Evolutionary conservation across 2,888 invertebrate genomes (phyloP).

Genomic region (Malachius bipustulatus): DNA sequence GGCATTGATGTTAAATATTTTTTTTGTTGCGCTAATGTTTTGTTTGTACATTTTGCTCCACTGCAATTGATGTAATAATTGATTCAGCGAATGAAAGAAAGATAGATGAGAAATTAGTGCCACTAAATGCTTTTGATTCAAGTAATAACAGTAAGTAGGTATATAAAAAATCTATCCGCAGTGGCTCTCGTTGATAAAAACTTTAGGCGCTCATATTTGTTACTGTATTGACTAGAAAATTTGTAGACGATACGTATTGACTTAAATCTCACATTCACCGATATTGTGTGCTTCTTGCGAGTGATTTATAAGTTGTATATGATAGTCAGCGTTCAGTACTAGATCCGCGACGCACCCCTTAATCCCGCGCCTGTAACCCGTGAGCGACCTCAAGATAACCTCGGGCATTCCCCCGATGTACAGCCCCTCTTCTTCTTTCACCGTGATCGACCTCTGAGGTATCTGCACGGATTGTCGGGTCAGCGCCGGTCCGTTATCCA

Average conservation of each 20-base stretch:
- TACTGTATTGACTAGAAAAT: not conserved
- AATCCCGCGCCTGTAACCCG: constrained; percentile 44
- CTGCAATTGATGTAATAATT: no score
- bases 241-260: not conserved
- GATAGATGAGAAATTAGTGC: no score
- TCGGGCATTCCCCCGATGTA: constrained; percentile 58
- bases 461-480: constrained; percentile 76
- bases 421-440: constrained; percentile 63
- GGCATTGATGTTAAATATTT: no score
- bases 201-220: not conserved
- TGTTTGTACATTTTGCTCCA: no score
- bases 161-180: no score
- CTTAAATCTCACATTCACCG: constrained; percentile 30
- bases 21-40: no score
- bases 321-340: constrained; percentile 48
- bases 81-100: no score
- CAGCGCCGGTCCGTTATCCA: constrained; percentile 76
- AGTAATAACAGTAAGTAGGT: no score
- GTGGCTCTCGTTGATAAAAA: not conserved
- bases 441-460: constrained; percentile 46
- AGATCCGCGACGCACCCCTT: constrained; percentile 52
- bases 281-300: constrained; percentile 40
- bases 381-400: constrained; percentile 30
- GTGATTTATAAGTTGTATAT: constrained; percentile 39
- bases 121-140: no score